Percentiles rank a stretch among this genome's conserved stretches.
Evolutionary conservation across 2,888 invertebrate genomes (phyloP).

Genomic region (Pasiphila rectangulata): DNA sequence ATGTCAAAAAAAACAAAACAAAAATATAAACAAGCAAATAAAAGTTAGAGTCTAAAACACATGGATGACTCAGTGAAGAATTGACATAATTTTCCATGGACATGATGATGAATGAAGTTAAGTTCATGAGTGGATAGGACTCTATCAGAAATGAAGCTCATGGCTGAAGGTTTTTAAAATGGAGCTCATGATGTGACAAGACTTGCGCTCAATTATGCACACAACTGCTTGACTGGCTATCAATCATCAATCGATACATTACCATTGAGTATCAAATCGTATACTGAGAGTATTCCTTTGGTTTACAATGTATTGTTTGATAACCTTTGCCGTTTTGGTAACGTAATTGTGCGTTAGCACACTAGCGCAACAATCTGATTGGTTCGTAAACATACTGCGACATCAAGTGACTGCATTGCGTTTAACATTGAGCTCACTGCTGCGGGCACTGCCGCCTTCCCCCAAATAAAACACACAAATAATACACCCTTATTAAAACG

Average conservation of each 20-base stretch:
- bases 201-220: conserved; percentile 61
- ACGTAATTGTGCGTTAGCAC: conserved; percentile 75
- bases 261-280: conserved; percentile 8
- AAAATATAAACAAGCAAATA: conserved; percentile 53
- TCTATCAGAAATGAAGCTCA: conserved; percentile 51
- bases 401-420: conserved; percentile 83
- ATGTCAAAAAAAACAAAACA: conserved; percentile 38
- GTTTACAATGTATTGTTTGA: conserved; percentile 28
- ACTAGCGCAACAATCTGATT: conserved; percentile 78
- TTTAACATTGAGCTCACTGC: conserved; percentile 89
- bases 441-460: conserved; percentile 87
- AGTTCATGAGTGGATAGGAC: conserved; percentile 36
- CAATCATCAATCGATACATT: conserved; percentile 64
- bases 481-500: conserved; percentile 62
- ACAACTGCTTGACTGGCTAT: conserved; percentile 49
- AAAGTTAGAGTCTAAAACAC: conserved; percentile 48
- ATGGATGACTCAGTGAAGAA: conserved; percentile 41
- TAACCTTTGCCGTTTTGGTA: conserved; percentile 53
- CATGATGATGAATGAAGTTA: conserved; percentile 36
- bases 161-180: conserved; percentile 53
- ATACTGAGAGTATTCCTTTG: not conserved
- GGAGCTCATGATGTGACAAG: conserved; percentile 60
- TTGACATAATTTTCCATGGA: conserved; percentile 36
- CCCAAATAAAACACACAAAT: conserved; percentile 76
- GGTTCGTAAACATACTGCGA: conserved; percentile 78